Conservation (phyloP, 2,888 invertebrate genomes). For the Drosophila neonasuta region DNA sequence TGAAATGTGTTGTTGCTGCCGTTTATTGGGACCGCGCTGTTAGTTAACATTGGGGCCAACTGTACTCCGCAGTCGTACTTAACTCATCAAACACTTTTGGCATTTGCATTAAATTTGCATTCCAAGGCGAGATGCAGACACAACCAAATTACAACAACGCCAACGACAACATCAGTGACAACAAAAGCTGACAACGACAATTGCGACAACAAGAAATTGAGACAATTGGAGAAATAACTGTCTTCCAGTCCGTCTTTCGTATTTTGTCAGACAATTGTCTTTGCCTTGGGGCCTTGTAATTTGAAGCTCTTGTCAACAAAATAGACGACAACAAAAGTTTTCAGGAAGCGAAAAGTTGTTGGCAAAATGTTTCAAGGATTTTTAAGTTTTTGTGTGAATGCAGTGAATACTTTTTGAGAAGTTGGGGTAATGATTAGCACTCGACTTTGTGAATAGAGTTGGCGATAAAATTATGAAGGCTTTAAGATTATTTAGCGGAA, state of each 20-base stretch:
- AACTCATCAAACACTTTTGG: slow-evolving; percentile 47
- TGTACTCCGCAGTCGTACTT: slow-evolving; percentile 19
- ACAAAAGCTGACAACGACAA: slow-evolving; percentile 47
- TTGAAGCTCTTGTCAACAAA: slow-evolving; percentile 46
- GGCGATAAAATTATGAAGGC: background rate
- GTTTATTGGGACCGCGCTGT: slow-evolving; percentile 13
- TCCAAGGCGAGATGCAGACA: slow-evolving; percentile 29
- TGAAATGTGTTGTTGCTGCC: slow-evolving; percentile 10
- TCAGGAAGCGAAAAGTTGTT: slow-evolving; percentile 38
- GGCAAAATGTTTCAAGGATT: slow-evolving; percentile 30
- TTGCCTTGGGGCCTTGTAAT: slow-evolving; percentile 51
- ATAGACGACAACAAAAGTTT: slow-evolving; percentile 35
- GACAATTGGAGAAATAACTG: slow-evolving; percentile 60
- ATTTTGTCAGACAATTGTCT: slow-evolving; percentile 54
- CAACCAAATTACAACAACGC: slow-evolving; percentile 43
- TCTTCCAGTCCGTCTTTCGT: slow-evolving; percentile 24
- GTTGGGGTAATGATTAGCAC: background rate
- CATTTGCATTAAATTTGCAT: slow-evolving; percentile 67
- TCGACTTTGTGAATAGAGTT: background rate
- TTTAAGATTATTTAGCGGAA: background rate
- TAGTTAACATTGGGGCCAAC: slow-evolving; percentile 37
- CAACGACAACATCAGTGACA: background rate
- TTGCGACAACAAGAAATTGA: slow-evolving; percentile 57
- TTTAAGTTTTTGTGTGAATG: slow-evolving; percentile 26
- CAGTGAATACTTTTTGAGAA: slow-evolving; percentile 22